These are phyloP conservation scores for Cochlearius cochlearius DNA, from an alignment of 2,113 vertebrate species.

Conservation along the genomic window DNA sequence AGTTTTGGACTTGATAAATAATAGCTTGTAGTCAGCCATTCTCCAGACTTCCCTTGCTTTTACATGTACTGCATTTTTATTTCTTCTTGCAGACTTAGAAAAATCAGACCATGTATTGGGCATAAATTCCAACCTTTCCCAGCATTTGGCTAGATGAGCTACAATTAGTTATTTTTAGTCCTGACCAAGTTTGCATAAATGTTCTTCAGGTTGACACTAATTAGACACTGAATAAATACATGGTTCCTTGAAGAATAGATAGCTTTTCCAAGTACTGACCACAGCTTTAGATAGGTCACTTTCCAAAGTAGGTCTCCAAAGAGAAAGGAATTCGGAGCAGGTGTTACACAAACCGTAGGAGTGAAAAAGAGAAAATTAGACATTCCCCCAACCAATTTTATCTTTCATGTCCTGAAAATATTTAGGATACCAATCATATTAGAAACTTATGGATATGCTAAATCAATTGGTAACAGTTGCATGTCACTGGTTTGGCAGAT, in stretches of 20 bases:
- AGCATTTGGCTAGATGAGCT: background rate
- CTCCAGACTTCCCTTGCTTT: background rate
- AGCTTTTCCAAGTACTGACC: background rate
- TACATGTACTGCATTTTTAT: background rate
- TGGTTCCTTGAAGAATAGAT: background rate
- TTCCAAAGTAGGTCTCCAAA: background rate
- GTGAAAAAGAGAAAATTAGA: background rate
- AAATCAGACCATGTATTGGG: background rate
- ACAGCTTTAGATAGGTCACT: background rate
- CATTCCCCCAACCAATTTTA: background rate
- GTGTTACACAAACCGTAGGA: background rate
- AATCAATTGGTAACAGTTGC: background rate
- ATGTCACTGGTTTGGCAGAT: background rate
- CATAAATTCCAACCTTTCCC: background rate
- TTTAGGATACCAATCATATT: background rate
- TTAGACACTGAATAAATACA: background rate
- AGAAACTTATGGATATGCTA: background rate
- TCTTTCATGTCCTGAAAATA: background rate
- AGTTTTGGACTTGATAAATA: background rate
- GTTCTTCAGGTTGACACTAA: background rate
- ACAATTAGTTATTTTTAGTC: slow-evolving; percentile 1
- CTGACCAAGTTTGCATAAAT: background rate
- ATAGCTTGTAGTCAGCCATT: background rate
- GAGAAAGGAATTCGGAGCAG: background rate
- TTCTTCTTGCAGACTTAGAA: background rate